Base-by-base conservation (phyloP, 2,888 invertebrate genomes). In the Tolmerus cingulatus region DNA sequence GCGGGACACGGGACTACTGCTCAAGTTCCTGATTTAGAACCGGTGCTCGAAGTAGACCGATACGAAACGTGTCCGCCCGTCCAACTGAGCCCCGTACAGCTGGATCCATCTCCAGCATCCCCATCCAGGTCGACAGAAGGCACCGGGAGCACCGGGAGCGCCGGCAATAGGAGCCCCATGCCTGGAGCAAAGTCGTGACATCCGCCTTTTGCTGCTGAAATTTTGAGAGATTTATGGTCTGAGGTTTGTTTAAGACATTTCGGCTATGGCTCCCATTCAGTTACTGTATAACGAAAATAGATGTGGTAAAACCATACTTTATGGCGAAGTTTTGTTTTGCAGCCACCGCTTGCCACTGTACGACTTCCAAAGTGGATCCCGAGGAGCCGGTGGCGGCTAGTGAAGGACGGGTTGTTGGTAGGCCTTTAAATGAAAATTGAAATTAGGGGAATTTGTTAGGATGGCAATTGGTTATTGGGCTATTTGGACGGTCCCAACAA, bases 201-300 rank as follows among this genome's bases (percentile, higher is more conserved):
- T 84, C 82, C 82, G 82, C 82, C 82, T 66, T 37, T 84, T 84
- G 82, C 82, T 84, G 82, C 66, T 84, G 82, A 84, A 84, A 51
- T 84, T 84, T 84, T 57, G 66, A 84, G 23, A 84, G 82, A 84
- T 84, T 84, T 84, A 84, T 84, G 66, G 82, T 66, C 66, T 57
- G 66, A 34, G 82, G 82, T 66, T 66, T 84, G 82, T 66, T 66
- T 66, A 66, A 84, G 82, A 84, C 82, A 66, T 84, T 84, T 66
- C 40, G 34, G 40, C 55, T 55, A 55, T 81, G 46, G 81, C 66
- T 66, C 66, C 66, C 66, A 84, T 34, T 84, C 66, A 66, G 66
- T 66, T 66, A 84, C 66, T 40, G 37, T 46, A 40, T 66, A 84
- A 40, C 82, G 66, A 57, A 66, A 84, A 84, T 84, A 84, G 82